These are phyloP conservation scores for Leptogaster cylindrica DNA, from an alignment of 2,888 invertebrate species.

Conservation along the genomic window DNA sequence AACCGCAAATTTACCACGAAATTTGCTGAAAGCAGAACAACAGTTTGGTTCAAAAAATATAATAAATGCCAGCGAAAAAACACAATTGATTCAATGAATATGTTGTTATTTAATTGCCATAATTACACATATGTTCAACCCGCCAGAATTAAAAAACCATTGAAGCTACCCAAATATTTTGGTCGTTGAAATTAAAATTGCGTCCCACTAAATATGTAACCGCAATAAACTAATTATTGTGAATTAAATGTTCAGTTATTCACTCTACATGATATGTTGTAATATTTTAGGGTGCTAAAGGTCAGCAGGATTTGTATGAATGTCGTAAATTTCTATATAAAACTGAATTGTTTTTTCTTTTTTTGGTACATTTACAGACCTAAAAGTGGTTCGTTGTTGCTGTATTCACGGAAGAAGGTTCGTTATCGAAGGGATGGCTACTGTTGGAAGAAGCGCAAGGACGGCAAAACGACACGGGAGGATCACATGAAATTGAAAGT, in stretches of 20 bases:
- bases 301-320: conserved; percentile 1
- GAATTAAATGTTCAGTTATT: conserved; percentile 44
- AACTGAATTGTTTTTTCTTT: conserved; percentile 16
- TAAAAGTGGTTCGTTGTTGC: conserved; percentile 94
- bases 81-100: no score
- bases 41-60: no score
- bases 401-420: conserved; percentile 95
- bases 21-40: no score
- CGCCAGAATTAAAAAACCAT: neutral
- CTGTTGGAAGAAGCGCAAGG: conserved; percentile 98
- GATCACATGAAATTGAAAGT: conserved; percentile 99
- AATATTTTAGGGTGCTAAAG: neutral
- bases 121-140: neutral
- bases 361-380: conserved; percentile 71
- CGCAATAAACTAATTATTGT: conserved; percentile 48
- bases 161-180: conserved; percentile 21
- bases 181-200: conserved; percentile 43
- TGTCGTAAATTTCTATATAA: conserved; percentile 35
- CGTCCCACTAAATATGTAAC: conserved; percentile 47
- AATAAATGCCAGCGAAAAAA: no score
- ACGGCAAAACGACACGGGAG: conserved; percentile 96
- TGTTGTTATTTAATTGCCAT: no score
- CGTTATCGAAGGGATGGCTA: conserved; percentile 96
- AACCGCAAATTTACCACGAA: no score
- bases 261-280: no score